Percentiles rank a stretch among this genome's conserved stretches.
These are phyloP conservation scores for Spea bombifrons DNA, from an alignment of 2,113 vertebrate genomes.

Conservation along the genomic window DNA sequence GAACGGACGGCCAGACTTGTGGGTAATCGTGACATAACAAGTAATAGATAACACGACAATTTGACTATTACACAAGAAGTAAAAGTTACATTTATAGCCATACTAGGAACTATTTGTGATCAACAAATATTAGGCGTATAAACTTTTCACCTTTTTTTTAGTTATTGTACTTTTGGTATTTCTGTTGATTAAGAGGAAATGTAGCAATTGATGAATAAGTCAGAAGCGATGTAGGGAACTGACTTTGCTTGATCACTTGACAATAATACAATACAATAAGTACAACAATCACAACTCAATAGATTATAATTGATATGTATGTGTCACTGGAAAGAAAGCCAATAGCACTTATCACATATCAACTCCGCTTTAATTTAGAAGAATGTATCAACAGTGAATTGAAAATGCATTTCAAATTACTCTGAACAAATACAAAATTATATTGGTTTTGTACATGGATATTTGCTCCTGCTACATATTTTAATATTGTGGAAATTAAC, in stretches of 20 bases:
- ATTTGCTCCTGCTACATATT: too few relatives aligned
- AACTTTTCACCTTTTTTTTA: too few relatives aligned
- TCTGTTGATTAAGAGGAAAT: neutral
- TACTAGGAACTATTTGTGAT: too few relatives aligned
- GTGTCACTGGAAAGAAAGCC: constrained; percentile 18
- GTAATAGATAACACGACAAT: too few relatives aligned
- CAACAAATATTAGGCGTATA: too few relatives aligned
- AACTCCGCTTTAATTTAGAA: constrained; percentile 1
- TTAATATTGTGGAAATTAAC: too few relatives aligned
- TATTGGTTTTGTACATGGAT: too few relatives aligned
- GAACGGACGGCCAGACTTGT: too few relatives aligned
- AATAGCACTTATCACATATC: constrained; percentile 17
- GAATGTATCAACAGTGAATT: neutral
- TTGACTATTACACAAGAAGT: too few relatives aligned
- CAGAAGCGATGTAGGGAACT: neutral
- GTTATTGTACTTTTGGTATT: too few relatives aligned
- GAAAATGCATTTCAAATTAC: neutral
- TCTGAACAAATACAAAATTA: neutral
- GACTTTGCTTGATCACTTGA: constrained; percentile 3
- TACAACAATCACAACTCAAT: neutral
- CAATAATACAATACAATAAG: constrained; percentile 15
- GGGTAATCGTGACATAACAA: too few relatives aligned
- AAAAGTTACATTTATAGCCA: too few relatives aligned
- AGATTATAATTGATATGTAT: constrained; percentile 25
- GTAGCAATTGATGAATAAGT: constrained; percentile 4